Base-by-base conservation (phyloP, 1,140 invertebrate genomes). In the Chrysoperla carnea region DNA sequence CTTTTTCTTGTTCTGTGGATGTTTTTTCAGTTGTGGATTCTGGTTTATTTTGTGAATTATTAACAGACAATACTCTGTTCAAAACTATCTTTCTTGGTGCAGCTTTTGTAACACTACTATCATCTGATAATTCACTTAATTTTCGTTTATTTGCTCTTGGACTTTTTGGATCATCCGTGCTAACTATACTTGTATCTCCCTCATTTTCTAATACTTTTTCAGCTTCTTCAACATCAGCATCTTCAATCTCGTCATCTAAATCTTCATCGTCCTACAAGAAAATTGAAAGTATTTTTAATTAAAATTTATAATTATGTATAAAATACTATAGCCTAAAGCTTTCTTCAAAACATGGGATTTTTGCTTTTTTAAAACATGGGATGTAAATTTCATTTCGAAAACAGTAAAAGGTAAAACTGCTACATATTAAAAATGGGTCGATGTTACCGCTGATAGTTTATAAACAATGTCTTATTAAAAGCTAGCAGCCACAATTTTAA, bases 51-150 rank as follows among this genome's bases (percentile, higher is more conserved):
- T 48, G 39, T 8, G 57, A 55, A 7, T 52, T 48, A 44, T 62
- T 60, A 1, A 59, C 50, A 44, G 66, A 60, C 46, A 67, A 64
- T 13, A 73, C 72, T 43, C 81, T 69, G 48, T 83, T 82, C 1
- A 84, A 53, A 14, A 83, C 67, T 42, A 79, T 64, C 56, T 74
- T 76, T 48, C 76, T 77, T 1, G 58, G 39, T 15, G 40, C 44
- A 15, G 60, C 57, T 35, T 52, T 57, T 27, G 59, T 53, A 47
- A 55, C 56, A 31, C 48, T 42, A 47, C 50, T 52, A 17, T 52
- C 52, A 41, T 59, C 55, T 7, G 47, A 37, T 9, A 37, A 42
- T 47, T 57, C 45, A 8, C 55, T 51, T n/a, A 58, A 55, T 56
- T 66, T 66, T 37, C 63, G 54, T 55, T 65, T 67, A 6, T 60